A percentile compares a stretch with the other conserved stretches of the same genome.
Conservation (phyloP, 1,140 invertebrate species). For the Listronotus bonariensis region DNA sequence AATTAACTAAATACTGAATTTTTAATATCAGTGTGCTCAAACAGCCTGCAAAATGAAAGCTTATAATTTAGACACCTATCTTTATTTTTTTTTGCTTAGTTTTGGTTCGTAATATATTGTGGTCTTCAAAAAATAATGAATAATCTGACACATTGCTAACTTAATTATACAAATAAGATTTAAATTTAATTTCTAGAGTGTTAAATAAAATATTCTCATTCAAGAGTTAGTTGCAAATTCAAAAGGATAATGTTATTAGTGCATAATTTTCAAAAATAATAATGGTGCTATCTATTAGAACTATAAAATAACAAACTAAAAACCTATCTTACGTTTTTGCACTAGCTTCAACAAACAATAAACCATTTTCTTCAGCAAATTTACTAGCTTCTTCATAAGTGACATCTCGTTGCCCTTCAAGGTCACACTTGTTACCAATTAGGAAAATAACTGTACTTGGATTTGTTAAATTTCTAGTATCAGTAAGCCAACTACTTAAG, state of each 20-base stretch:
- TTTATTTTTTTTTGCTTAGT: too few species aligned
- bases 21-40: too few species aligned
- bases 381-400: conserved; percentile 99
- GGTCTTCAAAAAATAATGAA: too few species aligned
- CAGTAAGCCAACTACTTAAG: conserved; percentile 98
- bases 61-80: too few species aligned
- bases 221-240: too few species aligned
- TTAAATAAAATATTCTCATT: too few species aligned
- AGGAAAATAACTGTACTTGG: conserved; percentile 99
- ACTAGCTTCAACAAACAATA: conserved; percentile 98
- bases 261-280: neutral
- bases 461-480: conserved; percentile 98
- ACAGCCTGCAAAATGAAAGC: too few species aligned
- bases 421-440: conserved; percentile 98
- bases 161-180: too few species aligned
- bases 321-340: conserved; percentile 93
- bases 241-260: conserved; percentile 1
- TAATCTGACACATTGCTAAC: too few species aligned
- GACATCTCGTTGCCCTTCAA: conserved; percentile 97
- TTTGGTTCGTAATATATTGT: too few species aligned
- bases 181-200: too few species aligned
- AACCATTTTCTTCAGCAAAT: conserved; percentile 98
- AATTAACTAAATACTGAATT: too few species aligned
- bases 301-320: conserved; percentile 2
- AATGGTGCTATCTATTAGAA: neutral